Evolutionary conservation across 2,888 invertebrate species (phyloP), one percentile per base, ranked within the genome.

Genomic region (Microplitis manilae): DNA sequence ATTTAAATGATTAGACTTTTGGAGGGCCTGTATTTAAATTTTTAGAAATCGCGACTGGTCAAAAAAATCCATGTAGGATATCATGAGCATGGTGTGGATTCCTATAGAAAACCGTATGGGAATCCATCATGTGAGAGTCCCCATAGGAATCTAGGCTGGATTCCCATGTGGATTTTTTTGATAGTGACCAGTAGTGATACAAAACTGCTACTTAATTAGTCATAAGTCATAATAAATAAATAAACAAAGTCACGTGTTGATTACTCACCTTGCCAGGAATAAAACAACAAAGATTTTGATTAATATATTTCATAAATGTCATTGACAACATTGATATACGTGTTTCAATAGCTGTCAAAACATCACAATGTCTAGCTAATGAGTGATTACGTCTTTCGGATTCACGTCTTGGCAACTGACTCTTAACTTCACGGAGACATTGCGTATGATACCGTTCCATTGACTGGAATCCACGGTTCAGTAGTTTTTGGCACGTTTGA

Each of bases 231-330:
- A 6, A 41, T 13, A 62, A 64, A 50, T 2, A 68, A 77, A 68
- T 59, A 73, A 69, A 39, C 38, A 70, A 62, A 15, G 17, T 64
- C 13, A 74, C 71, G 40, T 61, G 50, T 7, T 9, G 20, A 71
- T 9, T 59, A 82, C 85, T 90, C 86, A 97, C 97, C 92, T 96
- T 96, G 76, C 98, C 98, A 0, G 98, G 97, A 86, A 98, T 97
- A 86, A 98, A 98, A 87, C 97, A 97, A 87, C 97, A 96, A 20
- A 96, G 90, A 77, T 94, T 94, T 60, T 93, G 91, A 82, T 97
- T 96, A 41, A 97, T 95, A 86, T 95, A 96, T 90, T 97, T 97
- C 77, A 94, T 93, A 86, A 96, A 98, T 0, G 97, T 97, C 97
- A 98, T 97, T 61, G 95, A 95, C 13, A 98, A 92, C 94, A 98